Evolutionary conservation across 2,113 vertebrate species (phyloP).

Genomic region (Falco punctatus): DNA sequence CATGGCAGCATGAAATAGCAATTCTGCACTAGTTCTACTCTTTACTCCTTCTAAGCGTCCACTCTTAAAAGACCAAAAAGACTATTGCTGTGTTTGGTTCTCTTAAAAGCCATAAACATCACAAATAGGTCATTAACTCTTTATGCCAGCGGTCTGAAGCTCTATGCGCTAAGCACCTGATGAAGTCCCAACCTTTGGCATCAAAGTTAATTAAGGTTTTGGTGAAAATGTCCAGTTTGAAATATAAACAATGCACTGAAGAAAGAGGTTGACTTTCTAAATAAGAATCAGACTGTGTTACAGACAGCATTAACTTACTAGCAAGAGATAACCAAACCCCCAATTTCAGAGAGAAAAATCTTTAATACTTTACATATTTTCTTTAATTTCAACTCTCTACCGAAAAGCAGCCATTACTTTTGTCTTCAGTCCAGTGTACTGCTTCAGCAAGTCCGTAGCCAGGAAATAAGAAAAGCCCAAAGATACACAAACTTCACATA

Average conservation of each 20-base stretch:
- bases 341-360: neutral
- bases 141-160: slow-evolving; percentile 52
- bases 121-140: slow-evolving; percentile 37
- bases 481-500: neutral
- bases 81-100: slow-evolving; percentile 65
- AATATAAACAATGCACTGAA: slow-evolving; percentile 70
- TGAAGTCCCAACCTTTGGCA: slow-evolving; percentile 63
- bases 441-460: neutral
- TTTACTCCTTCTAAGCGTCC: neutral
- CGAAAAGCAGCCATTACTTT: slow-evolving; percentile 21
- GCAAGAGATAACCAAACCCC: slow-evolving; percentile 8
- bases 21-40: slow-evolving; percentile 6
- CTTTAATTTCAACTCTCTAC: slow-evolving; percentile 8
- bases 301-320: neutral
- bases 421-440: slow-evolving; percentile 9
- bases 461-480: neutral
- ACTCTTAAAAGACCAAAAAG: slow-evolving; percentile 30
- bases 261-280: slow-evolving; percentile 60
- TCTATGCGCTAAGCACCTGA: slow-evolving; percentile 47
- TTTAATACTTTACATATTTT: neutral
- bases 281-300: neutral
- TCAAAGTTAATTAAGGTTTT: slow-evolving; percentile 63
- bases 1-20: slow-evolving; percentile 24
- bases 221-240: slow-evolving; percentile 57
- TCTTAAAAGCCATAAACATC: slow-evolving; percentile 38